Conservation (phyloP, 2,888 invertebrate species). For the Balanococcus diminutus region DNA sequence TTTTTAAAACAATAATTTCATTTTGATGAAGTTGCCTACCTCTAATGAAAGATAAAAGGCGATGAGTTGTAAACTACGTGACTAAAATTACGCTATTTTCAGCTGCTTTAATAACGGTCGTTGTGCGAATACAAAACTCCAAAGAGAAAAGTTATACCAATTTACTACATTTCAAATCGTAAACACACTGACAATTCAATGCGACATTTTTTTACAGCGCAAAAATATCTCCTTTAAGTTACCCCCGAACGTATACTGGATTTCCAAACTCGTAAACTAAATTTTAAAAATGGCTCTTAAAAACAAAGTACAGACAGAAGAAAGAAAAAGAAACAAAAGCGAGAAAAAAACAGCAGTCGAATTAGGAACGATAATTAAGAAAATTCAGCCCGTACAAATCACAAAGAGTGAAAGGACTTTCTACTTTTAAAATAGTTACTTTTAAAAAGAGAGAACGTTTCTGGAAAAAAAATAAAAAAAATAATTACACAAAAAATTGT, state of each 20-base stretch:
- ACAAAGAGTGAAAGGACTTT: constrained; percentile 7
- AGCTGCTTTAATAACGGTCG: background rate
- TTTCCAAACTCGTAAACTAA: constrained; percentile 7
- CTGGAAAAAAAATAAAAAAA: background rate
- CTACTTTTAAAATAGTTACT: constrained; percentile 1
- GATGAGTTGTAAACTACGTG: constrained; percentile 40
- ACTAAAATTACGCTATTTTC: constrained; percentile 18
- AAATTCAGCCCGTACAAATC: constrained; percentile 19
- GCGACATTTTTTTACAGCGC: background rate
- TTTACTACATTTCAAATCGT: constrained; percentile 4
- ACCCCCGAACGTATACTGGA: background rate
- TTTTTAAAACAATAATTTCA: constrained; percentile 22
- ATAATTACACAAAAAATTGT: background rate
- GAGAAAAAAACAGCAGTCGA: constrained; percentile 5
- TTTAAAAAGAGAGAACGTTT: background rate
- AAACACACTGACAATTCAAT: background rate
- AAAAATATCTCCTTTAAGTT: background rate
- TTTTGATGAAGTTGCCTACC: background rate
- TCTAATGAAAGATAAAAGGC: constrained; percentile 6
- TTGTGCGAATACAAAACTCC: background rate
- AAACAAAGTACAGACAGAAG: background rate
- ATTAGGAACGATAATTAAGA: constrained; percentile 28
- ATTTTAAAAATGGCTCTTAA: constrained; percentile 1
- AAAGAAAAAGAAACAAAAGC: background rate
- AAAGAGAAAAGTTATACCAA: background rate